A percentile compares a stretch with the other conserved stretches of the same genome.
Conservation (phyloP, 2,113 vertebrate genomes). For the Periophthalmodon schlosseri region DNA sequence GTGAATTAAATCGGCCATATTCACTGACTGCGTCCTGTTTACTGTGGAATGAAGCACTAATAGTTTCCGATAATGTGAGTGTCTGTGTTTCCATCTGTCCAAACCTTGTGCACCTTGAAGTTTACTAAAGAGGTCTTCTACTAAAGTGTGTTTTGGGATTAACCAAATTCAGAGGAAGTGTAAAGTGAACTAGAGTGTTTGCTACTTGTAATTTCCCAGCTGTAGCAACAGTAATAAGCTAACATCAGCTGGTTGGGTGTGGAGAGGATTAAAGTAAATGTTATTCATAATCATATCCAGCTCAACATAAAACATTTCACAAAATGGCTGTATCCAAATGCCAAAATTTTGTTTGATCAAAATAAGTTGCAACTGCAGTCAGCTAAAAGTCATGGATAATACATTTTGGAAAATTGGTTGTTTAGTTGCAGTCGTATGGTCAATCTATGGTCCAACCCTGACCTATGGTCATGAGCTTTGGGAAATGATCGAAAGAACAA, state of each 20-base stretch:
- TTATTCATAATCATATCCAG: too few species aligned
- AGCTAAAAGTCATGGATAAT: too few species aligned
- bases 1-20: slow-evolving; percentile 16
- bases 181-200: neutral
- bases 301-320: too few species aligned
- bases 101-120: neutral
- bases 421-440: too few species aligned
- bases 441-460: too few species aligned
- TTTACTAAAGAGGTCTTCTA: slow-evolving; percentile 32
- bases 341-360: too few species aligned
- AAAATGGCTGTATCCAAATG: too few species aligned
- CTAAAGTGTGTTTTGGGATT: slow-evolving; percentile 35
- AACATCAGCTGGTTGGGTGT: too few species aligned
- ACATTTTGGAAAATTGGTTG: too few species aligned
- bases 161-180: slow-evolving; percentile 14
- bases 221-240: neutral
- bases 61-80: slow-evolving; percentile 20
- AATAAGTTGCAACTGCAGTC: too few species aligned
- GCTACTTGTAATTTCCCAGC: neutral
- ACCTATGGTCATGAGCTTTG: too few species aligned
- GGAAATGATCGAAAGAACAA: too few species aligned
- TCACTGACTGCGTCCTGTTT: slow-evolving; percentile 28
- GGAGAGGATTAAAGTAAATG: neutral
- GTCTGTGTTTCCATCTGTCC: slow-evolving; percentile 7
- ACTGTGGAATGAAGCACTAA: slow-evolving; percentile 40